phyloP scores from a whole-genome alignment of 2,797 vertebrate genomes.

The Leptatherina wallacei region DNA sequence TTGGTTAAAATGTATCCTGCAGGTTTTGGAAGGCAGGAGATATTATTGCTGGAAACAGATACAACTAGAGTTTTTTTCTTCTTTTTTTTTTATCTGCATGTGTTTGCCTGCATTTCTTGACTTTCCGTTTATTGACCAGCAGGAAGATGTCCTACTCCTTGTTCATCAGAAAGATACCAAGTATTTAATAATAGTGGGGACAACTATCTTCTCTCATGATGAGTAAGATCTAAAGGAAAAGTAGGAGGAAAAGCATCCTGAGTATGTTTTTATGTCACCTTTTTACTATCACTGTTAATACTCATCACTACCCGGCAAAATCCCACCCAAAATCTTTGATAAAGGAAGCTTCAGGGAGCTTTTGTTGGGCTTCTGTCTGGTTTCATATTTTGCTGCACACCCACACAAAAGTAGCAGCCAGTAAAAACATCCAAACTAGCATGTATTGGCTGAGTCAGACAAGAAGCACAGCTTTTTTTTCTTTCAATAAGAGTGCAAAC shows the following conservation, averaged over 20 bases:
- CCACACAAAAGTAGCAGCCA: conserved; percentile 42
- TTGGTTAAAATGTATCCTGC: neutral
- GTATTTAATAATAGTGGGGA: neutral
- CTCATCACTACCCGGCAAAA: conserved; percentile 4
- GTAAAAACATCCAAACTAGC: conserved; percentile 21
- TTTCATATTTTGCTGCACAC: conserved; percentile 53
- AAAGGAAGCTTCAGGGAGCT: conserved; percentile 38
- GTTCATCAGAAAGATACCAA: neutral
- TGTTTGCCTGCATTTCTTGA: conserved; percentile 15
- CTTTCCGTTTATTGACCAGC: conserved; percentile 7
- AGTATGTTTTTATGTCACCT: conserved; percentile 30
- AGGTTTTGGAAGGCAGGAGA: neutral
- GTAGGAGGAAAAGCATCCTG: conserved; percentile 10
- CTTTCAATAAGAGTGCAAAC: neutral
- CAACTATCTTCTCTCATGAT: conserved; percentile 1
- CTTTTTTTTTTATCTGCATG: conserved; percentile 15
- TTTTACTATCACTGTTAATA: conserved; percentile 31
- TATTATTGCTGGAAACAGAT: conserved; percentile 27
- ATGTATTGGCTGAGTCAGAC: conserved; percentile 15
- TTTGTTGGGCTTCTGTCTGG: conserved; percentile 32
- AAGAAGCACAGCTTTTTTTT: neutral
- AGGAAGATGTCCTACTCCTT: neutral
- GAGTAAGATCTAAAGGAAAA: conserved; percentile 11
- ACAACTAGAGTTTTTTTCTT: too few species aligned
- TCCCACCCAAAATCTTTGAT: conserved; percentile 19